Conservation (phyloP, 1,140 invertebrate genomes). For the Aphaenogaster floridana region DNA sequence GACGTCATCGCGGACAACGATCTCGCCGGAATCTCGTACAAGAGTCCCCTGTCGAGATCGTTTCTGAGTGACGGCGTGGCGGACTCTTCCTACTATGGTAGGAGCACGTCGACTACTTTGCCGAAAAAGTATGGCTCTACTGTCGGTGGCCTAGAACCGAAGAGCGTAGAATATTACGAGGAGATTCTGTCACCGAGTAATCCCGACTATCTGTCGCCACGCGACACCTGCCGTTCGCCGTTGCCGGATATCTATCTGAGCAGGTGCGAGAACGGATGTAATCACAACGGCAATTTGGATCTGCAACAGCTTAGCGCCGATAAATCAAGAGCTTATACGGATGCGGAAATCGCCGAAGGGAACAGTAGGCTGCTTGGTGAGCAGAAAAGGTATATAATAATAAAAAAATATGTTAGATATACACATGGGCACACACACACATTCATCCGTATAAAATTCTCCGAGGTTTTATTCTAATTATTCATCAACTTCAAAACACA, state of each 20-base stretch:
- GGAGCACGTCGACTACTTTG: slow-evolving; percentile 50
- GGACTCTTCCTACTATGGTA: slow-evolving; percentile 51
- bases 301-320: slow-evolving; percentile 47
- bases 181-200: slow-evolving; percentile 81
- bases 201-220: slow-evolving; percentile 75
- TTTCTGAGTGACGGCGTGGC: slow-evolving; percentile 37
- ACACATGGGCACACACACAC: background rate
- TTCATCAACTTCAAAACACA: background rate
- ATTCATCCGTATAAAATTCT: slow-evolving; percentile 8
- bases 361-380: slow-evolving; percentile 66
- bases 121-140: slow-evolving; percentile 81
- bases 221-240: slow-evolving; percentile 66
- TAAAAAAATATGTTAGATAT: slow-evolving; percentile 1
- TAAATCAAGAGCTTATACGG: slow-evolving; percentile 67
- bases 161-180: slow-evolving; percentile 84
- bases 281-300: slow-evolving; percentile 74
- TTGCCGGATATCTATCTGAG: slow-evolving; percentile 69
- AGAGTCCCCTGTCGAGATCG: slow-evolving; percentile 63
- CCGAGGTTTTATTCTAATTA: background rate
- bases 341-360: slow-evolving; percentile 63
- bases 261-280: slow-evolving; percentile 79
- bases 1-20: slow-evolving; percentile 77
- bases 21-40: slow-evolving; percentile 53
- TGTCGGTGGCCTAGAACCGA: slow-evolving; percentile 74
- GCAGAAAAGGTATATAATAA: slow-evolving; percentile 65